Percentiles rank a stretch among this genome's conserved stretches.
These are phyloP conservation scores for Cotesia chilonis DNA, from an alignment of 1,140 invertebrate species.

Conservation along the genomic window DNA sequence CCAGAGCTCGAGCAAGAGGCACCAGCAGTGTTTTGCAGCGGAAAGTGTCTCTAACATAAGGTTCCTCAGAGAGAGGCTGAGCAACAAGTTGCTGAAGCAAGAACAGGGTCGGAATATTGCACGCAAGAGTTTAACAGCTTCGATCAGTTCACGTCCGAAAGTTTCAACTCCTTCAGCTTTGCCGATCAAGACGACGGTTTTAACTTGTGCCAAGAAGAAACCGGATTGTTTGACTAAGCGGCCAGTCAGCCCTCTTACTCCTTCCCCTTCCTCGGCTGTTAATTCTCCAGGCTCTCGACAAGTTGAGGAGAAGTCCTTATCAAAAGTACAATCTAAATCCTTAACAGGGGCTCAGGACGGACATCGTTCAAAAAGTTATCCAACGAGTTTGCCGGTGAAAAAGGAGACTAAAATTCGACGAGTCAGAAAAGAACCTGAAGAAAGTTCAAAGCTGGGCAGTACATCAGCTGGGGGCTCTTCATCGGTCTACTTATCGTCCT, in stretches of 20 bases:
- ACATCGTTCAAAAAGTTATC: constrained; percentile 25
- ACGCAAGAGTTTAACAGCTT: constrained; percentile 46
- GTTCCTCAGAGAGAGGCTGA: constrained; percentile 69
- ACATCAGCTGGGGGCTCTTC: no score
- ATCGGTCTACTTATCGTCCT: constrained; percentile 48
- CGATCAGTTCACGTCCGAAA: constrained; percentile 42
- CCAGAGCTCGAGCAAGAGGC: constrained; percentile 55
- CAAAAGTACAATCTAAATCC: background rate
- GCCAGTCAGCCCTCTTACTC: constrained; percentile 38
- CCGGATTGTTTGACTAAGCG: constrained; percentile 46
- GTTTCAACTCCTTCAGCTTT: constrained; percentile 12
- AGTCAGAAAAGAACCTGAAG: constrained; percentile 52
- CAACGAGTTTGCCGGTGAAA: constrained; percentile 31
- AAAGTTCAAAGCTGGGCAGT: constrained; percentile 51
- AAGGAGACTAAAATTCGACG: constrained; percentile 42
- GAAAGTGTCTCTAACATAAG: constrained; percentile 66
- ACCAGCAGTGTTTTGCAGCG: constrained; percentile 70
- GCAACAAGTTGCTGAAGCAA: constrained; percentile 63
- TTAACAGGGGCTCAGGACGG: background rate
- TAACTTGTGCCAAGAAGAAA: constrained; percentile 42
- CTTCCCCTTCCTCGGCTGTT: constrained; percentile 31
- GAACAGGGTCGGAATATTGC: constrained; percentile 61
- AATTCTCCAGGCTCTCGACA: constrained; percentile 12
- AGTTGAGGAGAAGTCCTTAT: constrained; percentile 33
- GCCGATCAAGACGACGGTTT: background rate